Conservation (phyloP, 2,797 vertebrate species). For the Heteromormyrus szaboi region DNA sequence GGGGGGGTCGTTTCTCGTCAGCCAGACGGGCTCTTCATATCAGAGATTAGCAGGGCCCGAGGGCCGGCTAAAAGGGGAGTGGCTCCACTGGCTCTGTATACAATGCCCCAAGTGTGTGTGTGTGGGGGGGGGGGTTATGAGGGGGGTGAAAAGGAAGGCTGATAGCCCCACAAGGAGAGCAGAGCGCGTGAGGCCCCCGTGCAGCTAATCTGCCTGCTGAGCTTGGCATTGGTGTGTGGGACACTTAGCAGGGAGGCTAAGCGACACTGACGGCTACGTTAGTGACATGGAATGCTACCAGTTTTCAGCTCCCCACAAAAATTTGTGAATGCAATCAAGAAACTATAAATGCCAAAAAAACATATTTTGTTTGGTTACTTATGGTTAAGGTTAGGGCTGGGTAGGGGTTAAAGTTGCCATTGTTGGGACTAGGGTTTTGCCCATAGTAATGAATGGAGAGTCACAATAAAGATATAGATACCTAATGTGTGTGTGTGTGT, state of each 20-base stretch:
- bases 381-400: neutral
- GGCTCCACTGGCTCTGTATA: neutral
- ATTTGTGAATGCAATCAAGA: neutral
- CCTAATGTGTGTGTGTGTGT: neutral
- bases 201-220: neutral
- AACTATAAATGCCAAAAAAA: neutral
- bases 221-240: neutral
- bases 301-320: neutral
- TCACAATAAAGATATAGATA: too few relatives aligned
- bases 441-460: too few relatives aligned
- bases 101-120: neutral
- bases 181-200: neutral
- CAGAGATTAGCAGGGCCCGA: slow-evolving; percentile 49
- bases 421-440: too few relatives aligned
- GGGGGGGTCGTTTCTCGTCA: neutral
- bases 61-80: slow-evolving; percentile 23
- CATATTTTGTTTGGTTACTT: neutral
- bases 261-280: neutral
- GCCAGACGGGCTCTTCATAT: slow-evolving; percentile 34
- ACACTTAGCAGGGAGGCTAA: neutral
- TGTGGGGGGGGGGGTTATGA: neutral
- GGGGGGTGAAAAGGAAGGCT: neutral
- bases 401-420: too few relatives aligned
- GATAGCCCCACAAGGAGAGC: neutral
- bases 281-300: neutral